Evolutionary conservation across 2,888 invertebrate species (phyloP).

Genomic region (Mesochorus sp.): DNA sequence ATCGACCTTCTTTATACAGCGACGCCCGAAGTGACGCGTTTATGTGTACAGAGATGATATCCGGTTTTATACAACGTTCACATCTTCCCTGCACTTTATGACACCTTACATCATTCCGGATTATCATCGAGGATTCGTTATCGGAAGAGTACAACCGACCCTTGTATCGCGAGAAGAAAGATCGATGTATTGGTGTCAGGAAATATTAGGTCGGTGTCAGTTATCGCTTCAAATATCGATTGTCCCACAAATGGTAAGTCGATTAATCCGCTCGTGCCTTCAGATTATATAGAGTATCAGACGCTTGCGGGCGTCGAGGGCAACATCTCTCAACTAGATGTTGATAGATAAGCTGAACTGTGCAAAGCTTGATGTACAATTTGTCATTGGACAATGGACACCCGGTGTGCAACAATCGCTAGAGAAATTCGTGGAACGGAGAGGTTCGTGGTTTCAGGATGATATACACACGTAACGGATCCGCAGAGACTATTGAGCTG

Average conservation of each 20-base stretch:
- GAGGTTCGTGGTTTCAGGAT: neutral
- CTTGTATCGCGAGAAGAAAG: neutral
- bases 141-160: constrained; percentile 7
- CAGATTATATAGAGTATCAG: neutral
- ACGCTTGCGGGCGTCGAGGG: neutral
- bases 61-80: neutral
- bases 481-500: too few relatives aligned
- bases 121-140: constrained; percentile 52
- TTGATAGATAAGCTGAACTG: constrained; percentile 72
- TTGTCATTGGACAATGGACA: constrained; percentile 74
- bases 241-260: constrained; percentile 40
- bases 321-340: constrained; percentile 64
- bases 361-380: constrained; percentile 70
- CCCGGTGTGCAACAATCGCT: constrained; percentile 28
- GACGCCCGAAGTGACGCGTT: constrained; percentile 19
- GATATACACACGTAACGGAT: too few relatives aligned
- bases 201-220: constrained; percentile 17
- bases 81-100: constrained; percentile 6
- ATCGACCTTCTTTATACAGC: constrained; percentile 19
- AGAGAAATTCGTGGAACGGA: constrained; percentile 10
- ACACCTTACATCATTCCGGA: constrained; percentile 11
- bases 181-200: constrained; percentile 33
- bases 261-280: constrained; percentile 49
- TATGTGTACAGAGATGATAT: constrained; percentile 11
- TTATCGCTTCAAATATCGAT: constrained; percentile 43